Base-by-base conservation (phyloP, 2,113 vertebrate genomes). In the Atlantisia rogersi region DNA sequence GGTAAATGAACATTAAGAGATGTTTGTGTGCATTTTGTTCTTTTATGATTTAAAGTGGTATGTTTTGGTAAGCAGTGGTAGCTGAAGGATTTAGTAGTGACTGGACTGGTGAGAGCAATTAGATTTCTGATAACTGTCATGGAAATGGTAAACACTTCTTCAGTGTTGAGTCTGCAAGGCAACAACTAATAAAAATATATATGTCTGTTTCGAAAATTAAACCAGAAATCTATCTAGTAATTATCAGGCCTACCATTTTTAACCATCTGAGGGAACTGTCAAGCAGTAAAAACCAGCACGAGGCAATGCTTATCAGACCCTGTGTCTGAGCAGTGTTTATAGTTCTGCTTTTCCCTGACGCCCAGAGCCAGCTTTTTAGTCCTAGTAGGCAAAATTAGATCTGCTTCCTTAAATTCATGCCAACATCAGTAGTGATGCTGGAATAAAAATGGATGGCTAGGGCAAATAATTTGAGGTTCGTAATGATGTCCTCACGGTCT, bases 111-210 rank as follows among this genome's bases (percentile, higher is more conserved):
- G 65, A 37, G 46, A 86, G 39, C 0, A 2, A 2, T 58, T 63
- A 40, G 39, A 22, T 32, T 16, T 73, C 35, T 7, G 25, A 55
- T 10, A 39, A 1, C 44, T 79, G 0, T 9, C 4, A 2, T 22
- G 56, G 50, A n/a, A 92, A 77, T 0, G 3, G 35, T n/a, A 82
- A 40, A 40, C 19, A 12, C 31, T 68, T 70, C 35, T 40, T 55
- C 10, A 31, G 3, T 46, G 28, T 6, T 46, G 26, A 53, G 31
- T 60, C 79, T 1, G 2, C 63, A 69, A 65, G 39, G 35, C 44
- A 90, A 42, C 31, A 82, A 5, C 84, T 79, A 56, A 62, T 73
- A 21, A 35, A 68, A 48, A 31, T 24, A 12, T 24, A 12, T 24
- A 14, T 37, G 31, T 9, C 46, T 60, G 7, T 78, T 90, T 35